Percentiles rank a stretch among this genome's conserved stretches.
Conservation (phyloP, 2,113 vertebrate genomes). For the Rhabdornis inornatus region DNA sequence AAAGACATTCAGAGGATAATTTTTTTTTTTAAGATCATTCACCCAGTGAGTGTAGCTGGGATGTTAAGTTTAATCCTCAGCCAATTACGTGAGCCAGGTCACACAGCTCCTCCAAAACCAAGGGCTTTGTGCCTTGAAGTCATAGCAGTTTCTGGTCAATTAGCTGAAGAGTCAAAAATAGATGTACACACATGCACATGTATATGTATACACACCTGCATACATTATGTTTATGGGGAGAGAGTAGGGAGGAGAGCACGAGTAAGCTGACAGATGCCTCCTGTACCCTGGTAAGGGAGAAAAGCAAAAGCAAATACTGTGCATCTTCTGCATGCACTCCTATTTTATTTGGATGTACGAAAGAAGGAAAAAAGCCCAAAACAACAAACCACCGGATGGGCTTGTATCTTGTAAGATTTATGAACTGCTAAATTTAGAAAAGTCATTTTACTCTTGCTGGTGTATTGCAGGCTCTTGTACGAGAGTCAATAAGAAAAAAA, state of each 20-base stretch:
- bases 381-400: neutral
- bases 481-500: constrained; percentile 23
- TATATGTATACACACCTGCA: neutral
- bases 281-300: neutral
- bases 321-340: neutral
- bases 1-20: neutral
- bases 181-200: rapidly evolving
- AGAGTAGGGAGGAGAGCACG: rapidly evolving
- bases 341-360: neutral
- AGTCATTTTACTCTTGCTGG: constrained; percentile 59
- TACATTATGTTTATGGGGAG: neutral
- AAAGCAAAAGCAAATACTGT: neutral
- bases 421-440: constrained; percentile 71
- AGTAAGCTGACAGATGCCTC: neutral
- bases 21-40: neutral
- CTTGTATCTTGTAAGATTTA: constrained; percentile 60
- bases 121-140: neutral
- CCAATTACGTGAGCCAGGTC: neutral
- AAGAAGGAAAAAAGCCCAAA: neutral
- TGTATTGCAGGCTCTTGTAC: constrained; percentile 20
- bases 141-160: neutral
- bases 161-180: neutral
- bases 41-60: neutral
- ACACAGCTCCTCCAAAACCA: neutral
- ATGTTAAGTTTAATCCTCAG: neutral